These are phyloP conservation scores for Delia radicum DNA, from an alignment of 1,140 invertebrate genomes.

Conservation along the genomic window DNA sequence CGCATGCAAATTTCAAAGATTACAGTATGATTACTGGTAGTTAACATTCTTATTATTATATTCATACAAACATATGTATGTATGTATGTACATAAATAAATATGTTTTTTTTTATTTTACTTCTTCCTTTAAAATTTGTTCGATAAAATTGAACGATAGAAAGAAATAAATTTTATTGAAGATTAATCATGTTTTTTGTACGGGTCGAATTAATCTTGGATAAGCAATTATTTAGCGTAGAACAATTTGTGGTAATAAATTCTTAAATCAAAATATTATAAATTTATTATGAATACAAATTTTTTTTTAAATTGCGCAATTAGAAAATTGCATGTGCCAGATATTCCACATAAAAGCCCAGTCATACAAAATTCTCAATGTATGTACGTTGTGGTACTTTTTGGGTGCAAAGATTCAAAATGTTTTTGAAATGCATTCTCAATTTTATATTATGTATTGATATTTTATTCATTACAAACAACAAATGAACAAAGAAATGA, in stretches of 20 bases:
- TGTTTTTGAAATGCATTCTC: no score
- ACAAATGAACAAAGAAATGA: no score
- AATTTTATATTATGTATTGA: background rate
- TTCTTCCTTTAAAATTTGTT: background rate
- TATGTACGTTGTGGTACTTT: no score
- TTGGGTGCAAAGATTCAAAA: no score
- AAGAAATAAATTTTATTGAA: conserved; percentile 8
- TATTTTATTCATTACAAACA: no score
- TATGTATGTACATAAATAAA: no score
- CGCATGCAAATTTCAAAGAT: conserved; percentile 55
- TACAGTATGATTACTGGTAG: conserved; percentile 51
- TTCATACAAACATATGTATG: background rate
- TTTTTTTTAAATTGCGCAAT: background rate
- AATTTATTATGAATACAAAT: background rate
- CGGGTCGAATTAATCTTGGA: conserved; percentile 14
- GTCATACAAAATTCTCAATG: no score
- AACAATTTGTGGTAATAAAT: conserved; percentile 14
- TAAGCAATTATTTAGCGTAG: conserved; percentile 15
- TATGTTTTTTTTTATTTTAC: background rate
- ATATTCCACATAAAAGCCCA: no score
- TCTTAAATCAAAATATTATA: background rate
- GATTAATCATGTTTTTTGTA: conserved; percentile 21
- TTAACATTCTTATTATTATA: conserved; percentile 37
- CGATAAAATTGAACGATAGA: background rate
- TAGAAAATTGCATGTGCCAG: conserved; percentile 3